Evolutionary conservation across 2,797 vertebrate genomes (phyloP).

Genomic region (Microtus californicus): DNA sequence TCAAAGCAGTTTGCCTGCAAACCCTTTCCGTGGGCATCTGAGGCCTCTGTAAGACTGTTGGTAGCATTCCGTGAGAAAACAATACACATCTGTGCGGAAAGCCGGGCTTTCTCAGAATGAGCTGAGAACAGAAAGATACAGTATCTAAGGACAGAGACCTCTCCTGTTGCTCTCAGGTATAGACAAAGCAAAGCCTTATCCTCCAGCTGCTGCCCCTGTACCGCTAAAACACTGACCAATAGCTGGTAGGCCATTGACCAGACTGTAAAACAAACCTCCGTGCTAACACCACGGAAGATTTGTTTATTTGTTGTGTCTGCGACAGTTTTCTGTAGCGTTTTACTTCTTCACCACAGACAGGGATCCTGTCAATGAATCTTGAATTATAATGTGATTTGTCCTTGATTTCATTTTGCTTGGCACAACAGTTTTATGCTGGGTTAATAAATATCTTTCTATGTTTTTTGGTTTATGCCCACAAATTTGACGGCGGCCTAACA

Average conservation of each 20-base stretch:
- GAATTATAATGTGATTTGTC: constrained; percentile 29
- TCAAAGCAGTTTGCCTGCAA: constrained; percentile 87
- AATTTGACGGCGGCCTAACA: neutral
- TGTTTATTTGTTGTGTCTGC: neutral
- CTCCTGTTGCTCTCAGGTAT: constrained; percentile 76
- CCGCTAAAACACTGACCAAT: neutral
- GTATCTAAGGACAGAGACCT: constrained; percentile 66
- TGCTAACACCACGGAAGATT: constrained; percentile 49
- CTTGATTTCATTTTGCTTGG: neutral
- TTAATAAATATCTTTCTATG: neutral
- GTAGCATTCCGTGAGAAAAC: constrained; percentile 88
- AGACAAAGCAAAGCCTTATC: constrained; percentile 77
- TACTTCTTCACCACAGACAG: neutral
- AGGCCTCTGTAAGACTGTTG: constrained; percentile 90
- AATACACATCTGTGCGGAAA: constrained; percentile 85
- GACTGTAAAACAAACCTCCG: constrained; percentile 67
- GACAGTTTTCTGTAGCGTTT: constrained; percentile 64
- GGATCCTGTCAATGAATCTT: constrained; percentile 58
- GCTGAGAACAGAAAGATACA: constrained; percentile 80
- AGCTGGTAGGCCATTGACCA: constrained; percentile 38
- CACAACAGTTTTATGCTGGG: neutral
- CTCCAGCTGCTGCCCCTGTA: constrained; percentile 64
- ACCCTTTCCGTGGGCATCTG: constrained; percentile 89
- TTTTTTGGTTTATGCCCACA: neutral
- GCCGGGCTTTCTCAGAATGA: constrained; percentile 81